These are phyloP conservation scores for Bos indicus DNA, from an alignment of 2,113 vertebrate species.

Conservation along the genomic window DNA sequence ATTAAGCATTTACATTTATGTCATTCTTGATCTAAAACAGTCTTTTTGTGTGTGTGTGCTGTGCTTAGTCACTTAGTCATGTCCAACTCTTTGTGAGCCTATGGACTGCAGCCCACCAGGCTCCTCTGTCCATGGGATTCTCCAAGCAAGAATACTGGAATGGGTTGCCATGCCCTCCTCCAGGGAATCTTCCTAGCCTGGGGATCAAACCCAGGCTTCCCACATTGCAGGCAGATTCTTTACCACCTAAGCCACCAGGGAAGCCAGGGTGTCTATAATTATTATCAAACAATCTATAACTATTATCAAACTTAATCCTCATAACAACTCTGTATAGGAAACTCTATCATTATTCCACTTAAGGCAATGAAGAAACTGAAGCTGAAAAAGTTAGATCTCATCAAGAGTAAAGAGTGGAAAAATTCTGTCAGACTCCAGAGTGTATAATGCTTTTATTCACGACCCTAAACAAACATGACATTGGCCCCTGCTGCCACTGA, in stretches of 20 bases:
- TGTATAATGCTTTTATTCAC: not conserved
- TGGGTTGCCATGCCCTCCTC: not conserved
- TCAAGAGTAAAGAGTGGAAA: not conserved
- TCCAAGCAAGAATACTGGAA: not conserved
- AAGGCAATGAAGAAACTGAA: not conserved
- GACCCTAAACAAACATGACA: not conserved
- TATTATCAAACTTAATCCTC: not conserved
- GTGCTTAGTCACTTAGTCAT: not conserved
- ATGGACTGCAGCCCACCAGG: not conserved
- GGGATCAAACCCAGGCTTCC: not conserved
- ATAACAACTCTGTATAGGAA: not conserved
- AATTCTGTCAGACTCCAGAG: not conserved
- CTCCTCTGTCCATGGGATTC: not conserved
- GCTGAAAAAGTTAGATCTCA: not conserved
- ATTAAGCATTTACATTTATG: not conserved
- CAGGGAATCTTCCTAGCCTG: not conserved
- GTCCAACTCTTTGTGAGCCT: not conserved
- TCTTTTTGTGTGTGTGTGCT: too few species aligned
- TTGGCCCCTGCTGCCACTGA: not conserved
- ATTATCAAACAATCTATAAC: not conserved
- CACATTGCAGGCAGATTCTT: rapidly evolving
- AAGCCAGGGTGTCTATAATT: not conserved
- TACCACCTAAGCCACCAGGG: not conserved
- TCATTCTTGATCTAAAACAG: not conserved
- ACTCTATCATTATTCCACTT: not conserved